Base-by-base conservation (phyloP, 64 coral and sea anemone genomes). In the Anthopleura sola region DNA sequence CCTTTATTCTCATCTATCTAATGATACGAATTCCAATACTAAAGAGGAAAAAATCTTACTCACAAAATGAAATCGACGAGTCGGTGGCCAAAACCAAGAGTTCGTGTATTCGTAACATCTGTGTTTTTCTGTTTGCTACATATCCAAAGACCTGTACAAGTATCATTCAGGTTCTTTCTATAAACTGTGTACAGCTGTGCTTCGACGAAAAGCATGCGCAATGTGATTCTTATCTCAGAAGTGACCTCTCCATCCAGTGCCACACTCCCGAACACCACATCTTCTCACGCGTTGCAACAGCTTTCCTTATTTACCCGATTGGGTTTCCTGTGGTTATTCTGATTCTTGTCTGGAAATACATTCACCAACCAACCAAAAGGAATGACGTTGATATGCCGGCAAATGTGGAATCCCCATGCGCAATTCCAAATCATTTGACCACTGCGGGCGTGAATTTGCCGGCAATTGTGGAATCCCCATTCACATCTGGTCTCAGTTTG, bases 401-500 rank as follows among this genome's bases (percentile, higher is more conserved):
- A 28, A n/a, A n/a, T n/a, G 3, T 2, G 18, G 38, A 21, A 44
- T 0, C 37, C 66, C 2, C 32, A 0, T 6, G 0, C 37, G 11
- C 19, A 38, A 26, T 68, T 21, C 19, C 31, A 36, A 68, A n/a
- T n/a, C n/a, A n/a, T n/a, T n/a, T n/a, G n/a, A n/a, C n/a, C n/a
- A n/a, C n/a, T n/a, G n/a, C n/a, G n/a, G n/a, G n/a, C n/a, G n/a
- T n/a, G n/a, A n/a, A n/a, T n/a, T n/a, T n/a, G n/a, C n/a, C n/a
- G n/a, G n/a, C n/a, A n/a, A n/a, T n/a, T n/a, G n/a, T 60, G 9
- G 88, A 90, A 79, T 83, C 93, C 49, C 78, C 85, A 19, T 44
- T 90, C 26, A 83, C 84, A 46, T 90, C 89, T 55, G 93, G 93
- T 9, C 82, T 94, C 36, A 87, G 88, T 37, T 91, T 94, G n/a